Conservation (phyloP, 2,797 vertebrate species). For the Betta splendens region DNA sequence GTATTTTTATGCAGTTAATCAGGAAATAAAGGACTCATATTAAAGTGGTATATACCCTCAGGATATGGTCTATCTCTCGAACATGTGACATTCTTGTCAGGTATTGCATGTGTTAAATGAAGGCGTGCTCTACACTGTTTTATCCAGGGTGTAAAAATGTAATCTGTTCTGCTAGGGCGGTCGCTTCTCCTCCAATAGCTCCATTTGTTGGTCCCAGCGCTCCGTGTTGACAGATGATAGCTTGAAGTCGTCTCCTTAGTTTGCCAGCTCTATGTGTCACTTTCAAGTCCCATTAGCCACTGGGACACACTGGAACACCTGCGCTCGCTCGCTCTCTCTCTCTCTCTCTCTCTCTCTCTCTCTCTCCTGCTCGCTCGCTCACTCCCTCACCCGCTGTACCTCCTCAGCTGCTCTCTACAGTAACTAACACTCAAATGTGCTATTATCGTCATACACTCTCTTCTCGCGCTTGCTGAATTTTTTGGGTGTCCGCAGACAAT, state of each 20-base stretch:
- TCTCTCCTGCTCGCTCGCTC: too few relatives aligned
- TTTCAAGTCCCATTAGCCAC: conserved; percentile 82
- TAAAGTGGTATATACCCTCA: neutral
- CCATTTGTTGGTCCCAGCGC: conserved; percentile 76
- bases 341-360: conserved; percentile 1
- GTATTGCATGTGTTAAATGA: conserved; percentile 60
- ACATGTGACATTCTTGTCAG: conserved; percentile 25
- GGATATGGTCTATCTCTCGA: neutral
- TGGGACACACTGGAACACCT: conserved; percentile 63
- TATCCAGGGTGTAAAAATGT: conserved; percentile 77
- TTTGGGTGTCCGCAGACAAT: conserved; percentile 8
- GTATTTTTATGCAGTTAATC: neutral
- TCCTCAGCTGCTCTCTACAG: conserved; percentile 7
- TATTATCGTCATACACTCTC: conserved; percentile 6
- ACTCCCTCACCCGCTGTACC: conserved; percentile 7
- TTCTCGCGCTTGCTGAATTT: conserved; percentile 15
- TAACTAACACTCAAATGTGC: conserved; percentile 19
- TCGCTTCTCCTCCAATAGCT: conserved; percentile 79
- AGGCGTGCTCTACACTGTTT: conserved; percentile 56
- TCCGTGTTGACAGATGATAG: conserved; percentile 80
- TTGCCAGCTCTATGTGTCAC: conserved; percentile 79
- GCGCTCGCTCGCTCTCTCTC: neutral
- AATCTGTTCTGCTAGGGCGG: conserved; percentile 84
- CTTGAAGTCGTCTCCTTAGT: conserved; percentile 82
- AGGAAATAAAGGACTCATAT: neutral